Evolutionary conservation across 2,888 invertebrate species (phyloP).

Genomic region (Trissolcus japonicus): DNA sequence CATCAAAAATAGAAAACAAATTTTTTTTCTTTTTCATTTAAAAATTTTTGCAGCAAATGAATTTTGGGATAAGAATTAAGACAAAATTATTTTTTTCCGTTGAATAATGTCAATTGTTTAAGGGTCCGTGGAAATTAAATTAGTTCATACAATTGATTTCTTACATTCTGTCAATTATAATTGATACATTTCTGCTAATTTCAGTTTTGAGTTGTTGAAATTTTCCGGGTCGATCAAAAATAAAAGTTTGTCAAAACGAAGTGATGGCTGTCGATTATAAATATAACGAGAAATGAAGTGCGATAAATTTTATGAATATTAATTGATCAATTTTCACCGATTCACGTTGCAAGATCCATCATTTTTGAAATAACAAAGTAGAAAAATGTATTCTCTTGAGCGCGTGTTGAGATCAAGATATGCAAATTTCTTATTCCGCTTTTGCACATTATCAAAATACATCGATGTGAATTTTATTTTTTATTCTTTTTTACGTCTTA

Average conservation of each 20-base stretch:
- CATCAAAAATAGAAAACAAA: too few relatives aligned
- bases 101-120: constrained; percentile 8
- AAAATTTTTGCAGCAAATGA: background rate
- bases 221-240: constrained; percentile 33
- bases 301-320: background rate
- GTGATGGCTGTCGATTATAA: constrained; percentile 38
- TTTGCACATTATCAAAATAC: too few relatives aligned
- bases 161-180: constrained; percentile 43
- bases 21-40: too few relatives aligned
- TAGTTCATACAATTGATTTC: constrained; percentile 35
- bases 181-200: constrained; percentile 39
- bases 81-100: background rate
- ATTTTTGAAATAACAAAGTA: background rate
- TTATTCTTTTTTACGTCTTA: too few relatives aligned
- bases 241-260: constrained; percentile 30
- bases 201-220: constrained; percentile 39
- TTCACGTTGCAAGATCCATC: background rate
- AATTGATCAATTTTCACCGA: constrained; percentile 2
- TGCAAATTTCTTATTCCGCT: too few relatives aligned
- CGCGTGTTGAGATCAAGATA: background rate
- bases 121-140: constrained; percentile 20
- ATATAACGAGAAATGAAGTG: constrained; percentile 21
- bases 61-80: background rate
- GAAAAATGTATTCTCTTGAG: background rate
- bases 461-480: background rate